These are phyloP conservation scores for Oriolus oriolus DNA, from an alignment of 2,113 vertebrate species.

Conservation along the genomic window DNA sequence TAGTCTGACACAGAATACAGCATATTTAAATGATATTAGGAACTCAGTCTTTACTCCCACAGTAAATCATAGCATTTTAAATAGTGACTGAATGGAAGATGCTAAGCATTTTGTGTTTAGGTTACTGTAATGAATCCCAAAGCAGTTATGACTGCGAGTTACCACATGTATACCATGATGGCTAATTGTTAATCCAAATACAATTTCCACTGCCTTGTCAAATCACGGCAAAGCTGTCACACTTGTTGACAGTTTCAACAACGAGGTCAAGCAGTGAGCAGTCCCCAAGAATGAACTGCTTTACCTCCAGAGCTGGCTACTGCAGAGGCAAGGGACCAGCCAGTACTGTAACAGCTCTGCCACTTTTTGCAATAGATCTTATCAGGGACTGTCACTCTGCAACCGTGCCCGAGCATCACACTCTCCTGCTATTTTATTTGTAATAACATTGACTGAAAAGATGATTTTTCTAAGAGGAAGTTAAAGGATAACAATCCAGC, in stretches of 20 bases:
- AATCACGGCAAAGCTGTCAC: not conserved
- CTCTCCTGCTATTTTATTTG: not conserved
- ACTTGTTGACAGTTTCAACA: conserved; percentile 33
- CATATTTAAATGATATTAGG: not conserved
- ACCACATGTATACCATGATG: not conserved
- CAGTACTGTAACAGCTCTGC: not conserved
- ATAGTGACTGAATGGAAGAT: not conserved
- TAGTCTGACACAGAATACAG: not conserved
- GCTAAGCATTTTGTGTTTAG: not conserved
- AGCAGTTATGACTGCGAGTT: not conserved
- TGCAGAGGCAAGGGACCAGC: not conserved
- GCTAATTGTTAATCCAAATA: not conserved
- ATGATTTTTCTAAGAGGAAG: not conserved
- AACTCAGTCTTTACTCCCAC: not conserved
- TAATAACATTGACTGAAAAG: not conserved
- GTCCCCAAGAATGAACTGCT: not conserved
- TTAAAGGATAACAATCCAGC: not conserved
- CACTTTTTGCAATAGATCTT: not conserved
- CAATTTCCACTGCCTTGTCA: not conserved
- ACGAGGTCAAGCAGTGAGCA: not conserved
- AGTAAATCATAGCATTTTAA: not conserved
- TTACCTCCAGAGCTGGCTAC: not conserved
- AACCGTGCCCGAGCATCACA: not conserved
- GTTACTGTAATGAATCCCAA: not conserved
- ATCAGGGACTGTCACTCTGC: not conserved